Evolutionary conservation across 2,797 vertebrate genomes (phyloP).

Genomic region (Coregonus ussuriensis): DNA sequence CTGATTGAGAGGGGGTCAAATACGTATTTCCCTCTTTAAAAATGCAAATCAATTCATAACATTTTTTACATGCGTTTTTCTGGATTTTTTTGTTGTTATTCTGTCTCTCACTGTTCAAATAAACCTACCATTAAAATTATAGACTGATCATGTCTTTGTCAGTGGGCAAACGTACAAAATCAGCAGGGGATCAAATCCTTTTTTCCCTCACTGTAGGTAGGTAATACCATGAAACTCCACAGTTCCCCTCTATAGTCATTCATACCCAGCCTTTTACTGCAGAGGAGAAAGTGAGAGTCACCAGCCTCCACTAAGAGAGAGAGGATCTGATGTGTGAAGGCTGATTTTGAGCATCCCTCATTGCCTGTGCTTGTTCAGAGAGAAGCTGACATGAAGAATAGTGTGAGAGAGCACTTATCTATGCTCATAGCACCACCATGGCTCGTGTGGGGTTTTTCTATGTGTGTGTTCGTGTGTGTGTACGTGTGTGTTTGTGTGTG

Average conservation of each 20-base stretch:
- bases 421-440: neutral
- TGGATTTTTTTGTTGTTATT: too few species aligned
- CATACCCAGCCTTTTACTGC: neutral
- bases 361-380: neutral
- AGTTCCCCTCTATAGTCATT: neutral
- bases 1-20: too few species aligned
- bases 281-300: neutral
- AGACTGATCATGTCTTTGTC: too few species aligned
- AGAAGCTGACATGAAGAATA: neutral
- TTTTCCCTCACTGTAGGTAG: neutral
- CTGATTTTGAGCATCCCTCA: neutral
- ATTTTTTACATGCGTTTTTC: too few species aligned
- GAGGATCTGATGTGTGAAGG: neutral
- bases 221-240: neutral
- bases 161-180: too few species aligned
- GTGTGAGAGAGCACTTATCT: neutral
- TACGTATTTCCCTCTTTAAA: too few species aligned
- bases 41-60: too few species aligned
- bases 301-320: neutral
- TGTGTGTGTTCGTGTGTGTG: slow-evolving; percentile 3
- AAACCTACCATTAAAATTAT: too few species aligned
- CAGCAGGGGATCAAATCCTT: too few species aligned
- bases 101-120: too few species aligned
- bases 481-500: neutral
- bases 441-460: neutral